phyloP scores from a whole-genome alignment of 2,113 vertebrate genomes.

The Nerophis lumbriciformis region DNA sequence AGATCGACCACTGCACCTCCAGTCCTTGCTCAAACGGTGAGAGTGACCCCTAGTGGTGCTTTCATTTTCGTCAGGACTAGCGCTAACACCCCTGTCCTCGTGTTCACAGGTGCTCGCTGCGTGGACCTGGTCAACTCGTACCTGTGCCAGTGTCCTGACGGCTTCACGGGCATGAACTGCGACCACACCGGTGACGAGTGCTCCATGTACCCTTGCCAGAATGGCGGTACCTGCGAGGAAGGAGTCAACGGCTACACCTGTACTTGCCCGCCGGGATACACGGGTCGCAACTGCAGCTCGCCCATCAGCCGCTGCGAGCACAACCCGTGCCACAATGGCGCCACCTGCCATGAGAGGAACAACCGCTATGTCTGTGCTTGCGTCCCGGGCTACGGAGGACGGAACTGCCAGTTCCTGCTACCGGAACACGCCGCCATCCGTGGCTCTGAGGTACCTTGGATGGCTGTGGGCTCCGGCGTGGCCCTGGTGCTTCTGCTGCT shows the following conservation, averaged over 20 bases:
- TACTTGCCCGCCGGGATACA: slow-evolving; percentile 89
- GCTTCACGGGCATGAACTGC: slow-evolving; percentile 87
- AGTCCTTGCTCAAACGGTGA: slow-evolving; percentile 90
- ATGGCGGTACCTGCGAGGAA: slow-evolving; percentile 90
- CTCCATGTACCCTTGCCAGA: slow-evolving; percentile 81
- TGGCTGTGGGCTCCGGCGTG: slow-evolving; percentile 85
- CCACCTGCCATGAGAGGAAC: slow-evolving; percentile 90
- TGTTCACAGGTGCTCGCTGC: slow-evolving; percentile 82
- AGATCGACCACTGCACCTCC: slow-evolving; percentile 89
- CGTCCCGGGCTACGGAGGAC: slow-evolving; percentile 84
- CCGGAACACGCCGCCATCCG: slow-evolving; percentile 74
- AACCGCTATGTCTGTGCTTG: slow-evolving; percentile 91
- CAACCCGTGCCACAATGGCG: slow-evolving; percentile 93
- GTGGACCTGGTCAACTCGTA: slow-evolving; percentile 89
- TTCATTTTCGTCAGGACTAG: neutral
- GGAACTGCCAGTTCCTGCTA: slow-evolving; percentile 95
- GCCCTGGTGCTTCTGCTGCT: slow-evolving; percentile 86
- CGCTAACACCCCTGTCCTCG: neutral
- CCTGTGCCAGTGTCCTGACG: slow-evolving; percentile 88
- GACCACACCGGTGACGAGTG: slow-evolving; percentile 83
- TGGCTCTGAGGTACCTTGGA: slow-evolving; percentile 83
- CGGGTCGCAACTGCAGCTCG: slow-evolving; percentile 88
- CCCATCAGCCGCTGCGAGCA: slow-evolving; percentile 87
- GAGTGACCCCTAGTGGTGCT: neutral
- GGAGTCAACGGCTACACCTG: slow-evolving; percentile 83